Base-by-base conservation (phyloP, 2,113 vertebrate species). In the Herpetotheres cachinnans region DNA sequence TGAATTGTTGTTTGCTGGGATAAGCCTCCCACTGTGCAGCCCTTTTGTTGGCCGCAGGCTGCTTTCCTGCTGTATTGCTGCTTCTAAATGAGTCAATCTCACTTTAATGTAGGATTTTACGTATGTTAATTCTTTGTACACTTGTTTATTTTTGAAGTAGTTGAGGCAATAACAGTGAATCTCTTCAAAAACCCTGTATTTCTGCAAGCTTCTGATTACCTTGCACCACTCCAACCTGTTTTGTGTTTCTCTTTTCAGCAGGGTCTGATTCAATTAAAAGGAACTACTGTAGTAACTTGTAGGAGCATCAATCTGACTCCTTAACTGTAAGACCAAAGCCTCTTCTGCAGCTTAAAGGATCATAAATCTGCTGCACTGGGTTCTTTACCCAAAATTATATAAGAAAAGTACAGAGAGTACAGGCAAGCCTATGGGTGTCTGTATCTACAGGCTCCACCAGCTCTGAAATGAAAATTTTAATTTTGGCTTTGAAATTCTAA, bases 1-100 rank as follows among this genome's bases (percentile, higher is more conserved):
- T 52, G 89, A 95, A 95, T 89, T 91, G 90, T 52, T 90, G 38
- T 96, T 95, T 93, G 69, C 89, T 93, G 86, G 93, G 67, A 93
- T 86, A 85, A 96, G 13, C 54, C 79, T 96, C 95, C 92, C 62
- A 56, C 92, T 36, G 85, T 66, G 89, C 27, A 89, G 66, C 40
- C 66, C 34, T 96, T 79, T 40, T 93, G 30, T 73, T 81, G 80
- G 69, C 76, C 94, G 66, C 95, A 66, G 88, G 66, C 82, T 90
- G 86, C 70, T 91, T 82, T 73, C 80, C 86, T 77, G 89, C 73
- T 76, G 42, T 67, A 81, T 90, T 93, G 71, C 50, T 80, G 86
- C 69, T 82, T 84, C 86, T 82, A 81, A 96, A 95, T 46, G 59
- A 96, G 86, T 42, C 70, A 54, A 83, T 90, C 40, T 82, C 76